Evolutionary conservation across 2,113 vertebrate species (phyloP).

Genomic region (Eulemur macaco): DNA sequence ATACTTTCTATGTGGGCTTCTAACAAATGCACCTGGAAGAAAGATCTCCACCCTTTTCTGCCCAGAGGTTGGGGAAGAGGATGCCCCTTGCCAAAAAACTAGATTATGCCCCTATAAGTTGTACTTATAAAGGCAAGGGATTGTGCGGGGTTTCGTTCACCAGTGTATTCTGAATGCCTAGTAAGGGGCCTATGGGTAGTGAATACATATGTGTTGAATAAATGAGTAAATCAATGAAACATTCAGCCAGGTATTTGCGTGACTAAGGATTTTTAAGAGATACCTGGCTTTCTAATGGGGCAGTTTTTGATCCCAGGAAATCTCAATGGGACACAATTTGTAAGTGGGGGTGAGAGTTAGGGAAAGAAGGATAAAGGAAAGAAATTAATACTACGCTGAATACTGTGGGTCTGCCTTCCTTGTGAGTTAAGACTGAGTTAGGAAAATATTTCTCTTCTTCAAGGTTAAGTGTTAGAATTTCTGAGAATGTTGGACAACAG

Average conservation of each 20-base stretch:
- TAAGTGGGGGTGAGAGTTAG: neutral
- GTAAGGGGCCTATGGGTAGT: neutral
- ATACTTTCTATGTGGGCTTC: neutral
- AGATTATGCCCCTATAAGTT: neutral
- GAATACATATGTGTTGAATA: neutral
- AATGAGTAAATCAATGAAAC: constrained; percentile 4
- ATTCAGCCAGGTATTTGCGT: neutral
- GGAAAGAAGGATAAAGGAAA: neutral
- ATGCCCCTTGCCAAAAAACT: neutral
- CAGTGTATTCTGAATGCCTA: neutral
- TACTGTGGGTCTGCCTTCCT: neutral
- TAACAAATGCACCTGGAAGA: neutral
- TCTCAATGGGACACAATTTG: neutral
- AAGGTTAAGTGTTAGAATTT: neutral
- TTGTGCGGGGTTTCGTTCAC: neutral
- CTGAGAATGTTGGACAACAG: neutral
- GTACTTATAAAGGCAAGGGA: neutral
- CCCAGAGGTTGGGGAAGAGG: neutral
- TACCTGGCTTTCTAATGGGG: neutral
- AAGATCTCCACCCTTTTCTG: neutral
- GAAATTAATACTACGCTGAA: neutral
- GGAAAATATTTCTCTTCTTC: neutral
- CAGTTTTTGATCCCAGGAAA: constrained; percentile 32
- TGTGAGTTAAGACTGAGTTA: neutral
- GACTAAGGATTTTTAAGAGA: neutral